Evolutionary conservation across 2,797 vertebrate genomes (phyloP), one percentile per base, ranked within the genome.

Genomic region (Podargus strigoides): DNA sequence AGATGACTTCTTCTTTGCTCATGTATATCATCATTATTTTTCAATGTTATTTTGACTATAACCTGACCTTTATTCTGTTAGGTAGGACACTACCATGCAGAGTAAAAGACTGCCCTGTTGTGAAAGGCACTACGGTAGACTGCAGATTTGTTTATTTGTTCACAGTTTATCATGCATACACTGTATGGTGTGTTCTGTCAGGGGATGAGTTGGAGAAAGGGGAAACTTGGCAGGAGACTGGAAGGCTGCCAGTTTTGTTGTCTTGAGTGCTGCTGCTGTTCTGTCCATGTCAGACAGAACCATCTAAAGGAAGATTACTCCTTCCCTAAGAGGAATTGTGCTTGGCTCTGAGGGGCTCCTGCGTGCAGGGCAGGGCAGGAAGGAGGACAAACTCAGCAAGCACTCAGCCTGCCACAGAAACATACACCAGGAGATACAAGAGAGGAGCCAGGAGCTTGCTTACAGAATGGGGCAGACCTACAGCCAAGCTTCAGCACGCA

Each of bases 101-200:
- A 78, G 77, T 46, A 32, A 11, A 56, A 76, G 66, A 21, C 69
- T 44, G 56, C 18, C 73, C 49, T 49, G 58, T 20, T 75, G 32
- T 32, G 50, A 41, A 66, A 67, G 44, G 69, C 73, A 22, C 20
- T 13, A 26, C 0, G 0, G 67, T 15, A 85, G 85, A 42, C 76
- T 90, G 83, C 80, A 90, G 85, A 77, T 41, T 58, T 39, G 50
- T 93, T 91, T 91, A 88, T 95, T 88, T 91, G 90, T 78, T 91
- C 88, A 85, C 86, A 89, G 81, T 87, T 94, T 88, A 74, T 83
- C 79, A 49, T 3, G 36, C 50, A 60, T 18, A 44, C 20, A 55
- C 76, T 62, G 36, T 17, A 52, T 66, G 74, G 94, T 83, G 93
- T 59, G 67, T 80, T 94, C 58, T 92, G 83, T 88, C 94, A 94